Percentiles rank a stretch among this genome's conserved stretches.
Evolutionary conservation across 2,888 invertebrate genomes (phyloP).

Genomic region (Mimachlamys varia): DNA sequence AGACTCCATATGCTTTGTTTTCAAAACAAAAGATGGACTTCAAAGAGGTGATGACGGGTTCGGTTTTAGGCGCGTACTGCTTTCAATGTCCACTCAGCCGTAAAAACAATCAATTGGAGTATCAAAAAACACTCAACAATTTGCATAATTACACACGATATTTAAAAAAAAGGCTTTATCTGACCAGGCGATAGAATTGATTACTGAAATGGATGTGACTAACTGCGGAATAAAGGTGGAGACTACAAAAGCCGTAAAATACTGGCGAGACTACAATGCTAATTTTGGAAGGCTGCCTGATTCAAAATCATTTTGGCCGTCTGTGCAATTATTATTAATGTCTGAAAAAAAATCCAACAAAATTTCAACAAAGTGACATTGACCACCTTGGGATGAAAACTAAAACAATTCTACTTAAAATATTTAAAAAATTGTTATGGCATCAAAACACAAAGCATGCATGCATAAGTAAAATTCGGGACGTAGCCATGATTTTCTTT

Average conservation of each 20-base stretch:
- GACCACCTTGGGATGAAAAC: background rate
- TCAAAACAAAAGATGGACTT: conserved; percentile 27
- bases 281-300: background rate
- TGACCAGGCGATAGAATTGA: background rate
- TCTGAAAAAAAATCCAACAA: background rate
- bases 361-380: background rate
- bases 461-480: too few relatives aligned
- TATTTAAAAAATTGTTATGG: too few relatives aligned
- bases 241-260: background rate
- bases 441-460: background rate
- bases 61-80: background rate
- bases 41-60: background rate
- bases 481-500: too few relatives aligned
- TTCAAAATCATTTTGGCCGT: background rate
- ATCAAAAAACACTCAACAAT: conserved; percentile 21
- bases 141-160: conserved; percentile 25
- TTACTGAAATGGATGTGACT: background rate
- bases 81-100: background rate
- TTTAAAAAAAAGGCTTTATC: conserved; percentile 7
- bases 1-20: background rate
- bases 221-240: background rate
- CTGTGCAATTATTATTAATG: background rate
- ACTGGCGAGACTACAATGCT: background rate
- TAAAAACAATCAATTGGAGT: background rate
- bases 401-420: too few relatives aligned